These are phyloP conservation scores for Tetragonisca angustula DNA, from an alignment of 2,888 invertebrate genomes.

Conservation along the genomic window DNA sequence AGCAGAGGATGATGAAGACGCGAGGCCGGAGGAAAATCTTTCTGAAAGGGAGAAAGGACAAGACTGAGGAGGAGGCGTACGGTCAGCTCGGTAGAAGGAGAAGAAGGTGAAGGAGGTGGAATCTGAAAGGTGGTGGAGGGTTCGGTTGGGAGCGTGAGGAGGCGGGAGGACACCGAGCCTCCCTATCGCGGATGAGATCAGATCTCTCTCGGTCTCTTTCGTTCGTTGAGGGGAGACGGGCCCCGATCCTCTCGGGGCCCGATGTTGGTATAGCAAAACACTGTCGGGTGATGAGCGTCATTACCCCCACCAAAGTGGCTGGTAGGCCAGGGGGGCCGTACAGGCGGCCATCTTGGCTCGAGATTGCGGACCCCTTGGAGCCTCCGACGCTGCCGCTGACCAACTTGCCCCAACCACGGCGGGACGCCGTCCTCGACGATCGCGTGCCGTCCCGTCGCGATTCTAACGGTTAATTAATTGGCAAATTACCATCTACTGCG, in stretches of 20 bases:
- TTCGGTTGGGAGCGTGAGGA: constrained; percentile 55
- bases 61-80: constrained; percentile 49
- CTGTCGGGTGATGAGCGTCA: constrained; percentile 84
- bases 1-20: constrained; percentile 25
- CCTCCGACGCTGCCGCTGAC: constrained; percentile 61
- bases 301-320: constrained; percentile 79
- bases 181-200: constrained; percentile 81
- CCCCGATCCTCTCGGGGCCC: constrained; percentile 50
- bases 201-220: constrained; percentile 72
- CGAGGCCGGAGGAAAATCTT: constrained; percentile 11
- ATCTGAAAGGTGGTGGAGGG: constrained; percentile 62
- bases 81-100: constrained; percentile 42
- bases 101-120: constrained; percentile 67
- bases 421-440: constrained; percentile 72
- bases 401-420: constrained; percentile 63
- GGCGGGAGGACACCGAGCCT: constrained; percentile 72
- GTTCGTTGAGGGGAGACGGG: constrained; percentile 43
- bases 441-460: constrained; percentile 79
- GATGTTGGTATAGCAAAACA: constrained; percentile 83
- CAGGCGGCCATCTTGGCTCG: constrained; percentile 83
- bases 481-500: constrained; percentile 72
- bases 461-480: constrained; percentile 83
- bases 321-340: constrained; percentile 75
- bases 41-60: constrained; percentile 18
- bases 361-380: constrained; percentile 66